These are phyloP conservation scores for Oxygymnocypris stewartii DNA, from an alignment of 2,113 vertebrate species.

Conservation along the genomic window DNA sequence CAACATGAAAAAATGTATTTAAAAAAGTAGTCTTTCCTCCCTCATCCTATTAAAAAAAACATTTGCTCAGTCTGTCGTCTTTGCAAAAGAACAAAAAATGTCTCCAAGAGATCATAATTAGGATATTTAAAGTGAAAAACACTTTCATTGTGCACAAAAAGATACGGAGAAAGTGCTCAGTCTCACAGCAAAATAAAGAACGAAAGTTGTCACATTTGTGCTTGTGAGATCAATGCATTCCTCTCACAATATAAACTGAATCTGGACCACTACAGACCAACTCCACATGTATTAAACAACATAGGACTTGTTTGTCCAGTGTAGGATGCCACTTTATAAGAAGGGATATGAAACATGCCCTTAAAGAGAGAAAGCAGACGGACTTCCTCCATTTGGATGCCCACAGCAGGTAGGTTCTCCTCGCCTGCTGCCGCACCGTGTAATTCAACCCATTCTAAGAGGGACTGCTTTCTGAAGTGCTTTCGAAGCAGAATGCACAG, in stretches of 20 bases:
- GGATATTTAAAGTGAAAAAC: constrained; percentile 53
- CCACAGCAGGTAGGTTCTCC: constrained; percentile 16
- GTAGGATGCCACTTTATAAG: constrained; percentile 31
- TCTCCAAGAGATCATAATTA: constrained; percentile 51
- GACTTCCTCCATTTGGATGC: constrained; percentile 24
- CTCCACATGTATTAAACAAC: constrained; percentile 45
- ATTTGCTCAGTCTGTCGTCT: constrained; percentile 63
- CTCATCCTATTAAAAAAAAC: constrained; percentile 72
- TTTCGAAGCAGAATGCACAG: constrained; percentile 43
- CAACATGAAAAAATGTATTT: constrained; percentile 65
- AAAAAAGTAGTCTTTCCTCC: constrained; percentile 65
- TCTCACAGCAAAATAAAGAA: constrained; percentile 58
- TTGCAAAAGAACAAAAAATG: constrained; percentile 57
- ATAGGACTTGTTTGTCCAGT: constrained; percentile 39
- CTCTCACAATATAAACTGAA: constrained; percentile 42
- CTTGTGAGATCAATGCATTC: constrained; percentile 59
- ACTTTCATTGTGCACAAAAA: constrained; percentile 74
- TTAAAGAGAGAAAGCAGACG: constrained; percentile 51
- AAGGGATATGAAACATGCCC: constrained; percentile 52
- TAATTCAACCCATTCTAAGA: constrained; percentile 54
- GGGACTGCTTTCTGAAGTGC: constrained; percentile 60
- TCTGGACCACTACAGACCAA: constrained; percentile 48
- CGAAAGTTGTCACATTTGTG: constrained; percentile 58
- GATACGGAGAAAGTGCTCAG: constrained; percentile 73
- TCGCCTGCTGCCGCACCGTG: constrained; percentile 33